Conservation (phyloP, 1,140 invertebrate species). For the Apocrypta bakeri region DNA sequence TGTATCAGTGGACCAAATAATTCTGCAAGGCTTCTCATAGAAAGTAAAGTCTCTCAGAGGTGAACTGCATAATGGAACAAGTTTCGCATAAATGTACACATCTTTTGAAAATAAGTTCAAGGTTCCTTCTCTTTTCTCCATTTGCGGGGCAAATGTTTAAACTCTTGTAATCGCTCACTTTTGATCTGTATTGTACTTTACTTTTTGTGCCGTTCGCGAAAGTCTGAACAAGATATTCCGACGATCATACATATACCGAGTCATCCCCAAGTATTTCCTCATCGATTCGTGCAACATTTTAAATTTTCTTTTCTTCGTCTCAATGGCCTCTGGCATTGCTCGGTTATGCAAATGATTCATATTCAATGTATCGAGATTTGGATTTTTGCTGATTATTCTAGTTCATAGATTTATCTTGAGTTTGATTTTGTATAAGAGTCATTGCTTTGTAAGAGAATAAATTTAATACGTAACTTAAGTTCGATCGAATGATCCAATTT, state of each 20-base stretch:
- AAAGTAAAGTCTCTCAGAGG: neutral
- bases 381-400: neutral
- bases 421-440: too few relatives aligned
- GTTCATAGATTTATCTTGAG: neutral
- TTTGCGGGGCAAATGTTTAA: neutral
- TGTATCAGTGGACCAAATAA: neutral
- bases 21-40: neutral
- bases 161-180: neutral
- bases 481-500: too few relatives aligned
- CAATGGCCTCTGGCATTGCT: neutral
- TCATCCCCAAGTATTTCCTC: neutral
- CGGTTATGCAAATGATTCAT: neutral
- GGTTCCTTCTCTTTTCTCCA: neutral
- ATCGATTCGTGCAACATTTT: neutral
- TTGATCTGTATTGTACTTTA: neutral
- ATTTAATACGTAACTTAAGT: too few relatives aligned
- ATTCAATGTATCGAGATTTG: neutral
- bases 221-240: neutral
- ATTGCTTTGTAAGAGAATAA: too few relatives aligned
- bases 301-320: neutral
- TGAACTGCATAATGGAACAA: neutral
- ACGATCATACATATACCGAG: neutral
- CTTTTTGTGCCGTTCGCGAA: neutral
- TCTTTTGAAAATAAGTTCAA: constrained; percentile 1
- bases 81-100: neutral